Evolutionary conservation across 2,888 invertebrate genomes (phyloP).

Genomic region (Trimorus sp.): DNA sequence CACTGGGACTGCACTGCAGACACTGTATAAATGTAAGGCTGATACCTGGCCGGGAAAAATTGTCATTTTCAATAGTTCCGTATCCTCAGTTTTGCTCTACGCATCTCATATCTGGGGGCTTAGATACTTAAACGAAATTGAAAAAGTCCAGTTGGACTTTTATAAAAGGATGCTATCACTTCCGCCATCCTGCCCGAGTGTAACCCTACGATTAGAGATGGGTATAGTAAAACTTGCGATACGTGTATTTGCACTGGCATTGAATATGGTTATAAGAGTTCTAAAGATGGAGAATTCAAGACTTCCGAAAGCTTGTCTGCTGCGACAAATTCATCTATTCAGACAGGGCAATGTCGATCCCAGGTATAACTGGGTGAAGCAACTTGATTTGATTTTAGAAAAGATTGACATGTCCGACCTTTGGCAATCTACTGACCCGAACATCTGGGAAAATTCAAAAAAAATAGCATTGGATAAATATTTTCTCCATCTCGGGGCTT

Average conservation of each 20-base stretch:
- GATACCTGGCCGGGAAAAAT: background rate
- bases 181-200: background rate
- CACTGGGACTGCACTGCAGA: background rate
- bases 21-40: background rate
- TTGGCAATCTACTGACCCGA: background rate
- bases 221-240: background rate
- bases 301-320: background rate
- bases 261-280: background rate
- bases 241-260: background rate
- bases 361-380: background rate
- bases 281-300: background rate
- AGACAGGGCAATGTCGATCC: background rate
- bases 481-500: background rate
- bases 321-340: background rate
- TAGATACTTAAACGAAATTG: background rate
- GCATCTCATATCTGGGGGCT: conserved; percentile 7
- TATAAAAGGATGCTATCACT: background rate
- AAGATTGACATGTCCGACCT: background rate
- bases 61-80: background rate
- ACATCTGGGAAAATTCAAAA: background rate
- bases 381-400: background rate
- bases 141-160: conserved; percentile 6
- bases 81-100: background rate
- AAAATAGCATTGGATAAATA: background rate
- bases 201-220: background rate